Conservation (phyloP, 2,797 vertebrate genomes). For the Anabacerthia variegaticeps region DNA sequence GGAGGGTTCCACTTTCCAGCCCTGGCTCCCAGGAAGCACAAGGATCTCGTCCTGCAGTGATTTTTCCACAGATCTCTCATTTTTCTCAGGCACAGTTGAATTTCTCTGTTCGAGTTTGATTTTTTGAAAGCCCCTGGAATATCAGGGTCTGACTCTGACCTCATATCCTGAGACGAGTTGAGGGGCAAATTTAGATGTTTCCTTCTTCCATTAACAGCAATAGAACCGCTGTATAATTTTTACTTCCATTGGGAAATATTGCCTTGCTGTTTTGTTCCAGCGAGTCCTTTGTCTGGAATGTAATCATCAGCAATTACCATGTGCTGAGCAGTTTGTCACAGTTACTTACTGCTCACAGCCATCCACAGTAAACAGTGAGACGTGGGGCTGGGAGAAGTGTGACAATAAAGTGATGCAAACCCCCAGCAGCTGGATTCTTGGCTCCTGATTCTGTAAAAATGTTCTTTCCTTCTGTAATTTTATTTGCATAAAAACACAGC, state of each 20-base stretch:
- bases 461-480: background rate
- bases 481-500: slow-evolving; percentile 26
- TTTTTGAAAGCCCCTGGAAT: background rate
- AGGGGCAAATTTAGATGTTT: background rate
- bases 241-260: background rate
- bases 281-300: background rate
- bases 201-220: background rate
- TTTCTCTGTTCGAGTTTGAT: background rate
- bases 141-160: background rate
- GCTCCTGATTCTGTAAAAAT: background rate
- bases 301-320: slow-evolving; percentile 20
- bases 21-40: background rate
- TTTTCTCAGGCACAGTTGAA: background rate
- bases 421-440: slow-evolving; percentile 10
- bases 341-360: background rate
- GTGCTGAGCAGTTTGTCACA: slow-evolving; percentile 33
- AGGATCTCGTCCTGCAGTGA: background rate
- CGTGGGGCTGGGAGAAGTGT: background rate
- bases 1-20: background rate
- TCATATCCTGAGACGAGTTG: rapidly evolving
- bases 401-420: background rate
- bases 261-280: background rate
- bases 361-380: background rate
- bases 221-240: background rate
- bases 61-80: background rate